Evolutionary conservation across 2,113 vertebrate species (phyloP), one percentile per base, ranked within the genome.

Genomic region (Ibidorhyncha struthersii): DNA sequence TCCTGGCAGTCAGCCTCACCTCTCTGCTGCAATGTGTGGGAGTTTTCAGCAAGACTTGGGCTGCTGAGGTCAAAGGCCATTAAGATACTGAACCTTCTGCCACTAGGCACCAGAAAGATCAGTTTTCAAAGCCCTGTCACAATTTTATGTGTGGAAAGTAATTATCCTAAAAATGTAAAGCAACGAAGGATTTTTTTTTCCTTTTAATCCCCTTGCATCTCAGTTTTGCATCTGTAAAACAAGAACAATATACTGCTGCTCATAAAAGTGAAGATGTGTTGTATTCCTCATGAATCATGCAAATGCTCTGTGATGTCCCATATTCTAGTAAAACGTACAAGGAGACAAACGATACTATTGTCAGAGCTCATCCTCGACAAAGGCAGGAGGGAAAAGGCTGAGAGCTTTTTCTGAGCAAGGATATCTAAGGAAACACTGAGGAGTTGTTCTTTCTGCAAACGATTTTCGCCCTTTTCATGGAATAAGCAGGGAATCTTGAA

Each of bases 211-310:
- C n/a, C 43, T 96, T 85, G 56, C 78, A 85, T 93, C 95, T 96
- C 85, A 72, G 90, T 96, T 95, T 96, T 97, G 93, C 90, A 72
- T 91, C 61, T 87, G 56, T 91, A 95, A 96, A 94, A 82, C 2
- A 49, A 91, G 86, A 96, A 91, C 91, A 85, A 91, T 93, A 65
- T 61, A 69, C 47, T 76, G 66, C 78, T 94, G 78, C 90, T 96
- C 70, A 69, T 90, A n/a, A 74, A 95, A 95, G 74, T 59, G 82
- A 76, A 72, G 84, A 55, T 89, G 59, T 85, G 52, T 88, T 95
- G 78, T 62, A 14, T 82, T 96, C 49, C 77, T 96, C 83, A 86
- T 95, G 94, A 96, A 95, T 96, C 92, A 95, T 95, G 91, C 89
- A 96, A 56, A 78, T 79, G 40, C 73, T 87, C 19, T 76, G 61